These are phyloP conservation scores for Lethenteron camtschaticum DNA, from an alignment of 2,113 vertebrate species.

Conservation along the genomic window DNA sequence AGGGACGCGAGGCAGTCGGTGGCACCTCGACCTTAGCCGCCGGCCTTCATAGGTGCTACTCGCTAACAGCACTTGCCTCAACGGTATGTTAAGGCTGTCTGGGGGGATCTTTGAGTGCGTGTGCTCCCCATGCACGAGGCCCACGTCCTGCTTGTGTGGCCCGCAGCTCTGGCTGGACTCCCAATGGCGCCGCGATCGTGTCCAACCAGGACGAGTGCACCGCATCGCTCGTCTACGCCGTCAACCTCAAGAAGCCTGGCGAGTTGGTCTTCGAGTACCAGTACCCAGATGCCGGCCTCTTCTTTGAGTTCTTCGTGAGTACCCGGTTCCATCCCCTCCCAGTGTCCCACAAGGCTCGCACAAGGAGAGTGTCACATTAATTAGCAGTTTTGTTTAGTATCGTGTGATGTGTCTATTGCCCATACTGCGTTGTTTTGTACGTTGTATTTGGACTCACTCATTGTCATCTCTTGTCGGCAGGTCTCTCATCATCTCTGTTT, in stretches of 20 bases:
- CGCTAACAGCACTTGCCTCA: too few species aligned
- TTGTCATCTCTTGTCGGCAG: too few species aligned
- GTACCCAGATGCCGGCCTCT: slow-evolving; percentile 58
- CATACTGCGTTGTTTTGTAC: not conserved
- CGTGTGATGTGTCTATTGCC: not conserved
- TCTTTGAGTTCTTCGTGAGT: slow-evolving; percentile 86
- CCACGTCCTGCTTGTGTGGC: too few species aligned
- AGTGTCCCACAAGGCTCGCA: not conserved
- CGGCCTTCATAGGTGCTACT: too few species aligned
- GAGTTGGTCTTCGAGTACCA: slow-evolving; percentile 60
- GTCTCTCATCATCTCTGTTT: too few species aligned
- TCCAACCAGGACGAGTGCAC: slow-evolving; percentile 84
- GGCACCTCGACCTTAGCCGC: too few species aligned
- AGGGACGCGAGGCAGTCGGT: too few species aligned
- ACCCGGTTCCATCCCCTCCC: not conserved
- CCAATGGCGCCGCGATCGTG: slow-evolving; percentile 48
- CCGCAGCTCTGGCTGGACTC: slow-evolving; percentile 60
- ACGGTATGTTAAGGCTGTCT: too few species aligned
- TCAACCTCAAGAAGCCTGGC: slow-evolving; percentile 67
- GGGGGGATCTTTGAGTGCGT: too few species aligned
- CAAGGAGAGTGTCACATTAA: not conserved
- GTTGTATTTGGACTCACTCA: not conserved
- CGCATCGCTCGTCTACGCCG: slow-evolving; percentile 55
- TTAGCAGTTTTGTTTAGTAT: too few species aligned
- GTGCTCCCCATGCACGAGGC: too few species aligned